These are phyloP conservation scores for Corbicula japonica DNA, from an alignment of 2,888 invertebrate genomes.

Conservation along the genomic window DNA sequence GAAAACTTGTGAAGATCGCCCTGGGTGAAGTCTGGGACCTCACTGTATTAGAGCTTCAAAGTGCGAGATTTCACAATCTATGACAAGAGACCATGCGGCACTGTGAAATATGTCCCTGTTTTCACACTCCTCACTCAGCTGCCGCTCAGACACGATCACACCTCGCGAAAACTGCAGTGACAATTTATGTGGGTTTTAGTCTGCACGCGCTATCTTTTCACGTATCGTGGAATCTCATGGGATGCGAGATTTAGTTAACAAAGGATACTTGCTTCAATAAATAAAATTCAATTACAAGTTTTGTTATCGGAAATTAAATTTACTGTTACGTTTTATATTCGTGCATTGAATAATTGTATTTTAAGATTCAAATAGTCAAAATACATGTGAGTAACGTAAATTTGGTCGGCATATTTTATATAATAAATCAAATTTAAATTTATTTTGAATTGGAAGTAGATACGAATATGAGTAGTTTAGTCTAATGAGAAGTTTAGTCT, in stretches of 20 bases:
- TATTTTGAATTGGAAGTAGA: no score
- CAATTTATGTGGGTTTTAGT: slow-evolving; percentile 28
- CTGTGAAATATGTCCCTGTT: slow-evolving; percentile 28
- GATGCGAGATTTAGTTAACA: slow-evolving; percentile 34
- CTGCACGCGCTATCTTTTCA: slow-evolving; percentile 19
- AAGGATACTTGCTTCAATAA: slow-evolving; percentile 47
- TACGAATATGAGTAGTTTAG: no score
- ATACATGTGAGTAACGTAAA: no score
- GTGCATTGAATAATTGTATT: no score
- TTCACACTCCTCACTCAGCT: no score
- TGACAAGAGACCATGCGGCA: slow-evolving; percentile 13
- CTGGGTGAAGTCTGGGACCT: slow-evolving; percentile 29
- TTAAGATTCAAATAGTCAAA: no score
- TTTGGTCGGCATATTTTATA: no score
- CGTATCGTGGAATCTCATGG: slow-evolving; percentile 18
- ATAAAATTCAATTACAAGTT: slow-evolving; percentile 39
- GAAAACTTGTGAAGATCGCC: slow-evolving; percentile 44
- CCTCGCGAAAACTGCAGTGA: slow-evolving; percentile 16
- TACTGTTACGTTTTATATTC: no score
- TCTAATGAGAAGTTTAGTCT: no score
- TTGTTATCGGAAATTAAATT: slow-evolving; percentile 31
- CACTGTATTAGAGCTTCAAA: slow-evolving; percentile 32
- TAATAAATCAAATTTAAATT: no score
- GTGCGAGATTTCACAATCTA: slow-evolving; percentile 24
- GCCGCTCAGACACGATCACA: slow-evolving; percentile 34